Evolutionary conservation across 2,888 invertebrate genomes (phyloP), one percentile per base, ranked within the genome.

Genomic region (Adelphocoris suturalis): DNA sequence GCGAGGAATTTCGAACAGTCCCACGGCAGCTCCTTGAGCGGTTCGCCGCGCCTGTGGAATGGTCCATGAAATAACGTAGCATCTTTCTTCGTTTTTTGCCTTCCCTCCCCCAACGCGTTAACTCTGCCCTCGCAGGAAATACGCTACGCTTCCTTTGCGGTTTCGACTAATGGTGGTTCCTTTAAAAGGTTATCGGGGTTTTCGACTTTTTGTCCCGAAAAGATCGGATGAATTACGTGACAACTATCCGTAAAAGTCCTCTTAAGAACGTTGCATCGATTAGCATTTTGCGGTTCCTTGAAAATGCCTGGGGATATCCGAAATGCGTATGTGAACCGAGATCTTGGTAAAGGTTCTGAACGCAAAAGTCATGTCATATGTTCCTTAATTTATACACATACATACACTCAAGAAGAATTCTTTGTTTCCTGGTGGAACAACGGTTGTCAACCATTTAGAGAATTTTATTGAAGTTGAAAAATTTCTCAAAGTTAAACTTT

Each of bases 11-110:
- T 23, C 68, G 68, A 68, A 68, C 23, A 27, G 78, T 78, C 78
- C 47, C 78, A 78, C 78, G 78, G 78, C 78, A 46, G 47, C 78
- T 78, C 37, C 78, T 78, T 78, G n/a, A 78, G 78, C 78, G 78
- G 78, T 78, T 78, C 46, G 78, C 78, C 78, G 78, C 78, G 78
- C 78, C 78, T 78, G 78, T 78, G 78, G 78, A 78, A 78, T 78
- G 46, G 78, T 47, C 78, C 78, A 78, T 78, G 78, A 78, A 78
- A 78, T 78, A 78, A 78, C 78, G 78, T 78, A 46, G 78, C 46
- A 78, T 78, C 78, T 78, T 78, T 19, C 16, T 28, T 19, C 78
- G 7, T 78, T 46, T 78, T 19, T 46, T 47, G 0, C 19, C 46
- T 78, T 78, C 47, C 47, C 78, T 78, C 78, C 78, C 37, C 78